Percentiles rank a stretch among this genome's conserved stretches.
phyloP scores from a whole-genome alignment of 1,140 invertebrate species.

The Procambarus clarkii region DNA sequence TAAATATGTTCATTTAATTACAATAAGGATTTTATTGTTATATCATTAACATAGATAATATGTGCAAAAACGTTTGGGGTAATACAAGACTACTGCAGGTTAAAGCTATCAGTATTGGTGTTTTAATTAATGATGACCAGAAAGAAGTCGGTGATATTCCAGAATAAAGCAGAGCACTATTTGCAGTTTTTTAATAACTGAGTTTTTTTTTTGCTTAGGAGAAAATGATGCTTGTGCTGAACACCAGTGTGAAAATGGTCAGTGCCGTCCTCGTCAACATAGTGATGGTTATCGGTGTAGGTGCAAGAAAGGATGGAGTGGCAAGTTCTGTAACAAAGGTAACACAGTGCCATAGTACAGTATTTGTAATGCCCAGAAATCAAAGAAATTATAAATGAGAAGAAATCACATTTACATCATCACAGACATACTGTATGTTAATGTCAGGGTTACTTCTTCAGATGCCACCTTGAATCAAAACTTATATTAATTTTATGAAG shows the following conservation, averaged over 20 bases:
- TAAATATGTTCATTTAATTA: no score
- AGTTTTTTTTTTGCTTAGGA: neutral
- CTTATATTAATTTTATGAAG: no score
- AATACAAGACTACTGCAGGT: no score
- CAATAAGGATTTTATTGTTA: no score
- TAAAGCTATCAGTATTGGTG: no score
- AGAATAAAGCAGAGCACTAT: neutral
- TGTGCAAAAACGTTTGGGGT: no score
- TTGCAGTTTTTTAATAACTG: neutral
- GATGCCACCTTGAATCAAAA: no score
- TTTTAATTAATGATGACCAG: neutral
- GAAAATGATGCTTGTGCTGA: conserved; percentile 61
- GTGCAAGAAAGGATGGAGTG: conserved; percentile 91
- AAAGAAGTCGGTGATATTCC: neutral
- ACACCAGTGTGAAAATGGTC: conserved; percentile 86
- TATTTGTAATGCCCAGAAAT: neutral
- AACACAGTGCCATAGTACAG: conserved; percentile 67
- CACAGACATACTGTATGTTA: no score
- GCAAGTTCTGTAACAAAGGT: conserved; percentile 95
- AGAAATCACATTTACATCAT: no score
- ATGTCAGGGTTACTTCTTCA: no score
- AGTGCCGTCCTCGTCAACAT: conserved; percentile 84
- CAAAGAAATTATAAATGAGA: neutral
- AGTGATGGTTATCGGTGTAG: conserved; percentile 76
- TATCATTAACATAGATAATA: no score